These are phyloP conservation scores for Sturnira hondurensis DNA, from an alignment of 2,113 vertebrate species.

Conservation along the genomic window DNA sequence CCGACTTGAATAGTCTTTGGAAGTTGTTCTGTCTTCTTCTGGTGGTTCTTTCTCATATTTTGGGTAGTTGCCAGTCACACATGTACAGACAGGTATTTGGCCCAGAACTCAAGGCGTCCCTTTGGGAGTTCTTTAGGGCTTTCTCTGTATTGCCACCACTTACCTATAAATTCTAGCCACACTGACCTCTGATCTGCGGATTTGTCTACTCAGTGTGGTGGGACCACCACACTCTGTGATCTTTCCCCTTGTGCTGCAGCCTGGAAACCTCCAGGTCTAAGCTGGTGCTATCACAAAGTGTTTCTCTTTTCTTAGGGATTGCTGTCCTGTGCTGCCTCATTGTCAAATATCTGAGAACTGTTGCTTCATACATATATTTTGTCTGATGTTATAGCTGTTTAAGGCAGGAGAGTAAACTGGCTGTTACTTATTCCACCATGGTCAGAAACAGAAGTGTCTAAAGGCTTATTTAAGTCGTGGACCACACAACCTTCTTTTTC, in stretches of 20 bases:
- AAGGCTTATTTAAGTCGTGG: neutral
- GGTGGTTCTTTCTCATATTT: neutral
- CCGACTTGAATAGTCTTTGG: neutral
- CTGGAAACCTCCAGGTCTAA: neutral
- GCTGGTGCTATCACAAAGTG: neutral
- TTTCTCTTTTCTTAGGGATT: neutral
- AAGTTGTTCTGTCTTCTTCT: neutral
- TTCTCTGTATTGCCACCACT: neutral
- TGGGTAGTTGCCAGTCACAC: neutral
- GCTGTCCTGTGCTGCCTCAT: neutral
- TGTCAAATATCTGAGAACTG: neutral
- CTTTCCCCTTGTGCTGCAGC: neutral
- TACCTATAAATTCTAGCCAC: neutral
- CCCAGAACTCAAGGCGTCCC: neutral
- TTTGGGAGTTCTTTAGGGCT: neutral
- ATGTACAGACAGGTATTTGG: neutral
- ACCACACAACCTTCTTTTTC: neutral
- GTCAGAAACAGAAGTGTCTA: neutral
- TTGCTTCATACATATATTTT: neutral
- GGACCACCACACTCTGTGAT: neutral
- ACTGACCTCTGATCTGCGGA: neutral
- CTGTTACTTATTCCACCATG: neutral
- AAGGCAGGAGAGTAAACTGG: neutral
- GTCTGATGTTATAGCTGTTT: neutral
- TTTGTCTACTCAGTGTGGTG: neutral